Conservation (phyloP, 2,113 vertebrate genomes). For the Xiphophorus couchianus region DNA sequence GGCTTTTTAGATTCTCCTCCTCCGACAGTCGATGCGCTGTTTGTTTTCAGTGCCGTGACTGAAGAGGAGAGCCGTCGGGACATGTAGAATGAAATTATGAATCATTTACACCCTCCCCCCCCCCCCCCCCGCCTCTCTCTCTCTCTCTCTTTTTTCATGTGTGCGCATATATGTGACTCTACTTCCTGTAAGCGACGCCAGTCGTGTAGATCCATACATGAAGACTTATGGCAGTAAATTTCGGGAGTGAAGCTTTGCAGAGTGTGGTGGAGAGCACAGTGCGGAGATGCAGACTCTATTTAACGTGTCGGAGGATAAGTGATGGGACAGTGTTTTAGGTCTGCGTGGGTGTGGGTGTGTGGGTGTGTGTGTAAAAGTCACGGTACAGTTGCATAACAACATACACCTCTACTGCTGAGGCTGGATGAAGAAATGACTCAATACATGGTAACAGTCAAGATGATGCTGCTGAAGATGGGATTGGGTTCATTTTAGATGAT, state of each 20-base stretch:
- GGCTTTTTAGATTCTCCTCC: not conserved
- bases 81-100: constrained; percentile 31
- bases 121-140: too few relatives aligned
- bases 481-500: constrained; percentile 1
- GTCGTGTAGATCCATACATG: constrained; percentile 35
- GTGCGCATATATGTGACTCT: not conserved
- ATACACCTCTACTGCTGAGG: constrained; percentile 23
- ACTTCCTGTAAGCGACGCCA: not conserved
- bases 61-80: constrained; percentile 23
- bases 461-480: constrained; percentile 10
- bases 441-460: constrained; percentile 26
- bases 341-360: constrained; percentile 15
- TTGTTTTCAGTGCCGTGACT: constrained; percentile 19
- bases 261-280: constrained; percentile 28
- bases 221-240: constrained; percentile 56
- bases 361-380: constrained; percentile 33
- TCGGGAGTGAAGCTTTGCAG: constrained; percentile 54
- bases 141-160: not conserved
- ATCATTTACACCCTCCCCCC: constrained; percentile 30
- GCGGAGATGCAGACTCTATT: constrained; percentile 39
- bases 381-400: constrained; percentile 59
- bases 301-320: constrained; percentile 31
- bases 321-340: constrained; percentile 18
- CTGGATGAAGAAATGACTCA: constrained; percentile 59
- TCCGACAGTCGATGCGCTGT: constrained; percentile 17